These are phyloP conservation scores for Oscheius sp. DNA, from an alignment of 2,888 invertebrate genomes.

Conservation along the genomic window DNA sequence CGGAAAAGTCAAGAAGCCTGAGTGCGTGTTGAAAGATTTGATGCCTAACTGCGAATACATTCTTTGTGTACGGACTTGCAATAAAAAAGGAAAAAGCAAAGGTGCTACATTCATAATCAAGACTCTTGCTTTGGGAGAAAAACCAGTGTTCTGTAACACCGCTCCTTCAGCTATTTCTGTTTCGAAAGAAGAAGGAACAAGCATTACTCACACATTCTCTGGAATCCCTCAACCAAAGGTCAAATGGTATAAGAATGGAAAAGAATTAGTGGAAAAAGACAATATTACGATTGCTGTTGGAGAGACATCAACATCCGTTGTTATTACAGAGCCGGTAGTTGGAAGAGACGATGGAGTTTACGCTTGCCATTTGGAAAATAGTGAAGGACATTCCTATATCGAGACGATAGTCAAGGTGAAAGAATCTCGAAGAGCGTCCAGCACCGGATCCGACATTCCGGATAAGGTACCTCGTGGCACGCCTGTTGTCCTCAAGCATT, in stretches of 20 bases:
- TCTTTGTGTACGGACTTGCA: slow-evolving; percentile 51
- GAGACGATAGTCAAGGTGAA: slow-evolving; percentile 39
- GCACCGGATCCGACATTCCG: not conserved
- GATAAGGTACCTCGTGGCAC: slow-evolving; percentile 32
- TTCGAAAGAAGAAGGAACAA: slow-evolving; percentile 46
- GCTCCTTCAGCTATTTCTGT: slow-evolving; percentile 34
- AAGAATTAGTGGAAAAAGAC: slow-evolving; percentile 59
- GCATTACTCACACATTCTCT: slow-evolving; percentile 41
- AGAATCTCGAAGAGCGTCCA: slow-evolving; percentile 29
- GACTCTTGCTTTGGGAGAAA: slow-evolving; percentile 38
- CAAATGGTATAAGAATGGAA: slow-evolving; percentile 68
- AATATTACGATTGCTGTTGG: slow-evolving; percentile 33
- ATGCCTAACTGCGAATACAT: slow-evolving; percentile 58
- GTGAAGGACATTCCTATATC: slow-evolving; percentile 68
- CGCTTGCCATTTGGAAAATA: slow-evolving; percentile 71
- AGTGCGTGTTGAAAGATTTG: slow-evolving; percentile 32
- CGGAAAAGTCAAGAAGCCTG: slow-evolving; percentile 37
- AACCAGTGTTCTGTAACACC: slow-evolving; percentile 38
- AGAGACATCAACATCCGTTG: slow-evolving; percentile 59
- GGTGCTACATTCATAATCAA: slow-evolving; percentile 38
- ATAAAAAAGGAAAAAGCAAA: slow-evolving; percentile 29
- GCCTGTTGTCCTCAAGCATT: slow-evolving; percentile 39
- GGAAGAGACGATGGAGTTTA: slow-evolving; percentile 69
- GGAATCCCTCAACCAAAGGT: slow-evolving; percentile 55
- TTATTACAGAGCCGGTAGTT: slow-evolving; percentile 67